A percentile compares a stretch with the other conserved stretches of the same genome.
Evolutionary conservation across 2,888 invertebrate genomes (phyloP).

Genomic region (Scelioninae gen. 1): DNA sequence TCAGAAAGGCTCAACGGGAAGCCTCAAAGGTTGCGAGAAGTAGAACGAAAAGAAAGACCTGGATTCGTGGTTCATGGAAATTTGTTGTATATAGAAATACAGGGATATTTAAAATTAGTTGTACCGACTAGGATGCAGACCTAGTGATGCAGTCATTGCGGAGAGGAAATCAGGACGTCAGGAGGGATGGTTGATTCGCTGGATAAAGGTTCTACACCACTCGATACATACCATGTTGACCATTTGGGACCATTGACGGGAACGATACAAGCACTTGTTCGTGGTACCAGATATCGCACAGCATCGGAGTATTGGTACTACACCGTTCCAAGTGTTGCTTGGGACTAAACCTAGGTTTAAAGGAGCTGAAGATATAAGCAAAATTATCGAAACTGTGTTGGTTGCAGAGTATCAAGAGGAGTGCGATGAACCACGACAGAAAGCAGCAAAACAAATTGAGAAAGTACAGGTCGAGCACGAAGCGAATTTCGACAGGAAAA

Average conservation of each 20-base stretch:
- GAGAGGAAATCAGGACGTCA: slow-evolving; percentile 25
- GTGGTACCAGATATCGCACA: slow-evolving; percentile 28
- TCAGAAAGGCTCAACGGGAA: too few species aligned
- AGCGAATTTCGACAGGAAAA: neutral
- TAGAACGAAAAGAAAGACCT: neutral
- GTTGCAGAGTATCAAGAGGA: slow-evolving; percentile 60
- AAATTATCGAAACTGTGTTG: slow-evolving; percentile 69
- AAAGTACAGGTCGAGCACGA: neutral
- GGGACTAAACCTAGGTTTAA: slow-evolving; percentile 4
- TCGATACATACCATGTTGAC: slow-evolving; percentile 30
- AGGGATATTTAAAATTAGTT: slow-evolving; percentile 68
- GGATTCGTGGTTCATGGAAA: neutral
- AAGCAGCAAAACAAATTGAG: neutral
- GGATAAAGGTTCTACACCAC: slow-evolving; percentile 32
- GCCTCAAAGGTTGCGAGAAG: too few species aligned
- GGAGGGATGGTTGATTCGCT: slow-evolving; percentile 21
- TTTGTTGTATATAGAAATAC: slow-evolving; percentile 41
- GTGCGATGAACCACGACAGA: slow-evolving; percentile 54
- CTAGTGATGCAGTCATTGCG: neutral
- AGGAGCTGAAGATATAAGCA: slow-evolving; percentile 26
- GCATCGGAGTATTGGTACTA: slow-evolving; percentile 24
- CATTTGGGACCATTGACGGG: slow-evolving; percentile 10
- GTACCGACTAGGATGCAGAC: slow-evolving; percentile 79
- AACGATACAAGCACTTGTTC: slow-evolving; percentile 37
- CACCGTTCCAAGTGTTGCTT: slow-evolving; percentile 34